phyloP scores from a whole-genome alignment of 2,888 invertebrate species.

The Mallateleia sp. region DNA sequence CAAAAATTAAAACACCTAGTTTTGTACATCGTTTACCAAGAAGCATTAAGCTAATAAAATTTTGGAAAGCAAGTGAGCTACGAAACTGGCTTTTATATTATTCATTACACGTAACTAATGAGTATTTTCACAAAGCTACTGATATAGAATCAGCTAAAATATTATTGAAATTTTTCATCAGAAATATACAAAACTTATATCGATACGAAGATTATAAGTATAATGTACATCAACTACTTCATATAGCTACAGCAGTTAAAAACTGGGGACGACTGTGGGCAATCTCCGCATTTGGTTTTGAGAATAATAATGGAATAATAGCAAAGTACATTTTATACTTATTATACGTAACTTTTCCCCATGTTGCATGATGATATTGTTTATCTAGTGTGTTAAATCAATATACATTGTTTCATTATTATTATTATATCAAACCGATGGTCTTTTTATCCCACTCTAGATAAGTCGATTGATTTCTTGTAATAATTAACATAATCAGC shows the following conservation, averaged over 20 bases:
- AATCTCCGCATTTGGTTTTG: conserved; percentile 3
- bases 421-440: no score
- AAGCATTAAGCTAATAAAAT: background rate
- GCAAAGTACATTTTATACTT: no score
- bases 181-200: background rate
- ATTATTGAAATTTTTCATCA: no score
- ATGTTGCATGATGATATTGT: no score
- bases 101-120: background rate
- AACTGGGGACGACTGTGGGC: conserved; percentile 4
- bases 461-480: no score
- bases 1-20: background rate
- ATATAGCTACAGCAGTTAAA: background rate
- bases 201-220: background rate
- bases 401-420: no score
- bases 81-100: conserved; percentile 10
- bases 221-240: conserved; percentile 1
- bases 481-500: no score
- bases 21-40: background rate
- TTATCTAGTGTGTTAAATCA: no score
- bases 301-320: background rate
- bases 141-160: no score
- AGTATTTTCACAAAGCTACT: background rate
- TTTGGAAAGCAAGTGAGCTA: conserved; percentile 8
- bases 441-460: no score
- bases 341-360: no score